Base-by-base conservation (phyloP, 2,797 vertebrate genomes). In the Garrulus glandarius region DNA sequence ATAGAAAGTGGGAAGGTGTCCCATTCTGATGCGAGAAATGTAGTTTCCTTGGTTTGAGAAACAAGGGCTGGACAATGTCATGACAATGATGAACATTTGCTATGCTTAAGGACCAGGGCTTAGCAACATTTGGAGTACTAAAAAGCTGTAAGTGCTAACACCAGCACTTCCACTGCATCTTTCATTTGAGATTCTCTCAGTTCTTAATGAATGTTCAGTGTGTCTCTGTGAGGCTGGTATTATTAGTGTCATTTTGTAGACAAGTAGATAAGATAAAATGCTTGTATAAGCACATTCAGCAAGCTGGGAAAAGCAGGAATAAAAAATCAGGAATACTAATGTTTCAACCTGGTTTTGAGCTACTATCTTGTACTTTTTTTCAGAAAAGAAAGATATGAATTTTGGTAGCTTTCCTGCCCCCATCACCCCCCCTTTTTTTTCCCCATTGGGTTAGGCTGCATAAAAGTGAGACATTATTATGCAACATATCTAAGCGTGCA, bases 241-340 rank as follows among this genome's bases (percentile, higher is more conserved):
- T 95, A 96, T 93, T 93, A 86, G 55, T 72, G 72, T 92, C 83
- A 93, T 96, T 94, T 96, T 87, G 82, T 74, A 93, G 91, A 92
- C 91, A 90, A 95, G 92, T 34, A 76, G 85, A 84, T 92, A 87
- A 92, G 93, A 71, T 34, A 91, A 94, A 94, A 81, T 92, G 85
- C 93, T 90, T 94, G 44, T 65, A 60, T 86, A 88, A 94, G 77
- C 89, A 94, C 60, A 81, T 94, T 85, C 32, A 87, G 83, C 63
- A 75, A 76, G 43, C 76, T 61, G 84, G 64, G 47, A 91, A 76
- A 78, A 92, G 29, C 69, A 78, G 71, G 57, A 86, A 72, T 85
- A 87, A 86, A 57, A 87, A 93, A 60, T 89, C 55, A 87, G 57
- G 78, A 94, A 89, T 93, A 77, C 71, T 68, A 88, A 84, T 85